Evolutionary conservation across 2,113 vertebrate genomes (phyloP), one percentile per base, ranked within the genome.

Genomic region (Phaethornis superciliosus): DNA sequence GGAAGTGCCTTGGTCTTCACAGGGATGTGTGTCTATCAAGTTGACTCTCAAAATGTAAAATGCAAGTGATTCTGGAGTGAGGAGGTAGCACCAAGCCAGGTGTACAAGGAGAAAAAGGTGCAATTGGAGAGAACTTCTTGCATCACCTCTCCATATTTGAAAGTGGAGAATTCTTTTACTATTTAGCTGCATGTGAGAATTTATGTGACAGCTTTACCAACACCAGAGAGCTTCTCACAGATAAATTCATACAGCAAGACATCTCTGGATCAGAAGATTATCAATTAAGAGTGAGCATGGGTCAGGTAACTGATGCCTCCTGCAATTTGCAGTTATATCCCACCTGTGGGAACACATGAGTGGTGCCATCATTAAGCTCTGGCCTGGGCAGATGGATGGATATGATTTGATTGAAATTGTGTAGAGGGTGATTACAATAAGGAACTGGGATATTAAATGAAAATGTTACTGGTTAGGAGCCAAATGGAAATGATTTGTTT

Each of bases 241-340:
- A 78, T 27, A n/a, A 65, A 83, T 93, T 92, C 76, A n/a, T 71
- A 30, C 35, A 72, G 51, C 40, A 68, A 95, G 49, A 89, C 78
- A 55, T 54, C 70, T 79, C 67, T 93, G 84, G 42, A 81, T 87
- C 89, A 77, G 60, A 67, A 89, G 93, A 70, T 92, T 93, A 62
- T 81, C 95, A 83, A 32, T 80, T 89, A 94, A 87, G 86, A 89
- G 72, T 40, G 71, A 96, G 87, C 67, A 37, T 3, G 88, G 97
- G 89, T 94, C 96, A 94, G 83, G 77, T 71, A 87, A 85, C 94
- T 47, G 91, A 91, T 86, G 94, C 87, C 71, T 64, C 85, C 91
- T 96, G 95, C 96, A 97, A 94, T 97, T 87, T 97, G 91, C 92
- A 97, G 94, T 96, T 97, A 93, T 76, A 71, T 62, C 54, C 44